phyloP scores from a whole-genome alignment of 2,888 invertebrate species.

The Melanostoma mellinum region DNA sequence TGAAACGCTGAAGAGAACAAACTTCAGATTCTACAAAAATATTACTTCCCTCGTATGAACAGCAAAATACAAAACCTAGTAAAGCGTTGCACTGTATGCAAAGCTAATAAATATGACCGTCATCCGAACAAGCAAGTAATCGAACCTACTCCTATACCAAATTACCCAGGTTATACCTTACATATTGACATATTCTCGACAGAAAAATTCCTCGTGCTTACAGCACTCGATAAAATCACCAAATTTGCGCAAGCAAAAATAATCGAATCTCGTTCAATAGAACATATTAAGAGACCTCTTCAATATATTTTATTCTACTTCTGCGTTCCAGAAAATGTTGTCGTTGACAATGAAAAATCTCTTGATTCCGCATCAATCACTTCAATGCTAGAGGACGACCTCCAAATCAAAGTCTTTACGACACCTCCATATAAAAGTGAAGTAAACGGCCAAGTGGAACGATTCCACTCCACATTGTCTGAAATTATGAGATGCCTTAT shows the following conservation, averaged over 20 bases:
- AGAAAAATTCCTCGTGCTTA: constrained; percentile 29
- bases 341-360: background rate
- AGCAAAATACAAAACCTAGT: no score
- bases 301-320: no score
- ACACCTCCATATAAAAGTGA: no score
- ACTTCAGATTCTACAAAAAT: no score
- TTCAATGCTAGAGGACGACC: constrained; percentile 12
- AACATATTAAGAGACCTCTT: background rate
- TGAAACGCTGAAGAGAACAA: background rate
- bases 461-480: background rate
- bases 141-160: constrained; percentile 29
- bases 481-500: constrained; percentile 17
- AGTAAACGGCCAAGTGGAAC: no score
- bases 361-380: constrained; percentile 25
- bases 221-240: constrained; percentile 23
- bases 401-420: no score
- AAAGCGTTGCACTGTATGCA: no score
- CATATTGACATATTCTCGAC: constrained; percentile 23
- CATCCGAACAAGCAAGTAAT: constrained; percentile 16
- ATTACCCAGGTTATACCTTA: constrained; percentile 17
- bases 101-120: no score
- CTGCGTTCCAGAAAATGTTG: no score
- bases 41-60: no score
- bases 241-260: constrained; percentile 32
- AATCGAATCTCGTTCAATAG: constrained; percentile 21